A percentile compares a stretch with the other conserved stretches of the same genome.
Evolutionary conservation across 1,140 invertebrate genomes (phyloP).

Genomic region (Wasmannia auropunctata): DNA sequence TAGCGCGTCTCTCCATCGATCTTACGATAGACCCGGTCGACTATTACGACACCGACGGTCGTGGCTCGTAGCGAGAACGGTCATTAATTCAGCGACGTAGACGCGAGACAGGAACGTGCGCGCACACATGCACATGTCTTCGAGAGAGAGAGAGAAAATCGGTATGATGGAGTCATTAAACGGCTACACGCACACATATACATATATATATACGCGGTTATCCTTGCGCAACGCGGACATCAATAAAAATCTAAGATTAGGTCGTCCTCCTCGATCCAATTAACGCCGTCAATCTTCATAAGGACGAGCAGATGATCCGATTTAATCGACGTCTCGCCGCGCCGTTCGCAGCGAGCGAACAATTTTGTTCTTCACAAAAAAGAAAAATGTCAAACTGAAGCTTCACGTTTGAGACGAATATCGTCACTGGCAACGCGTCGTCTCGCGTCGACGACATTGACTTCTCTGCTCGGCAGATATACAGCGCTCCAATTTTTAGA

Average conservation of each 20-base stretch:
- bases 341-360: not conserved
- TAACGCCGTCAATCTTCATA: slow-evolving; percentile 41
- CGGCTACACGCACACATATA: not conserved
- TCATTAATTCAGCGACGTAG: slow-evolving; percentile 55
- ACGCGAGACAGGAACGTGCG: slow-evolving; percentile 15
- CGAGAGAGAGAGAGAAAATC: slow-evolving; percentile 38
- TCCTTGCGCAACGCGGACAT: slow-evolving; percentile 43
- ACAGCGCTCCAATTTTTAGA: not conserved
- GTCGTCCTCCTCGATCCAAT: slow-evolving; percentile 52
- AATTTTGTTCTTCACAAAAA: not conserved
- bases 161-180: slow-evolving; percentile 24
- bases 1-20: slow-evolving; percentile 40
- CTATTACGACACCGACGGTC: slow-evolving; percentile 51
- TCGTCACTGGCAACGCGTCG: not conserved
- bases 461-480: not conserved
- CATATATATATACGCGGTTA: not conserved
- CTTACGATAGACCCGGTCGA: slow-evolving; percentile 51
- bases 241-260: slow-evolving; percentile 60
- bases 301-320: slow-evolving; percentile 1
- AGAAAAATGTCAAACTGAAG: not conserved
- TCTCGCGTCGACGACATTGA: not conserved
- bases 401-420: not conserved
- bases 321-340: not conserved
- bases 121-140: not conserved
- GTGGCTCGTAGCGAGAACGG: slow-evolving; percentile 29